These are phyloP conservation scores for Charanyca ferruginea DNA, from an alignment of 2,888 invertebrate genomes.

Conservation along the genomic window DNA sequence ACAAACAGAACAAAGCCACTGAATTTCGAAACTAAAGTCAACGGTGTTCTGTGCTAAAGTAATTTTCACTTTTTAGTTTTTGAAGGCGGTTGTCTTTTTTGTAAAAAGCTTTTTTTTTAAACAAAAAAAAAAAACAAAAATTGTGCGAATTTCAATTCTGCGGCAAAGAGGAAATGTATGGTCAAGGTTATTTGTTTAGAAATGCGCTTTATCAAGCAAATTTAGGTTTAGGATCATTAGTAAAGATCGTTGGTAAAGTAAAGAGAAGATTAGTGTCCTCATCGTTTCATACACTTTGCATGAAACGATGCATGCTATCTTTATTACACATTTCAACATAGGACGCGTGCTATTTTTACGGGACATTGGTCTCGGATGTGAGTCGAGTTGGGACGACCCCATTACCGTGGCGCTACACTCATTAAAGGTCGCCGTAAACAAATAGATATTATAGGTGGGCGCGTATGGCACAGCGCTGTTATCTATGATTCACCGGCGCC, in stretches of 20 bases:
- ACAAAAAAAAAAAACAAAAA: too few relatives aligned
- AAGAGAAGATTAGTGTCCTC: conserved; percentile 16
- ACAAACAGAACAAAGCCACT: too few relatives aligned
- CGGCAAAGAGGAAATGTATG: too few relatives aligned
- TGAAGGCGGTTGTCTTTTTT: too few relatives aligned
- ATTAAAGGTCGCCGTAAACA: conserved; percentile 88
- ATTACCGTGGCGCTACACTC: conserved; percentile 81
- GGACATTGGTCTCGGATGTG: conserved; percentile 72
- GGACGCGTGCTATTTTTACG: conserved; percentile 76
- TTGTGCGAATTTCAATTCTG: too few relatives aligned
- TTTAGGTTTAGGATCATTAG: conserved; percentile 11
- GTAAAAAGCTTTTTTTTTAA: too few relatives aligned
- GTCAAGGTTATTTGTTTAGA: too few relatives aligned
- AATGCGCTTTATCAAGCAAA: too few relatives aligned
- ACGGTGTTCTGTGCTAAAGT: too few relatives aligned
- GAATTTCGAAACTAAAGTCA: too few relatives aligned
- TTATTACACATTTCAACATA: conserved; percentile 53
- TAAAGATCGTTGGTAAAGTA: not conserved
- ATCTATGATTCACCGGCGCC: conserved; percentile 90
- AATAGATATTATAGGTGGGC: conserved; percentile 86
- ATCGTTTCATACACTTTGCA: conserved; percentile 17
- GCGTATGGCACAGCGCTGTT: conserved; percentile 83
- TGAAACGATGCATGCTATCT: conserved; percentile 29
- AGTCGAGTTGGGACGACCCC: conserved; percentile 75
- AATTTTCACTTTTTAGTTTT: too few relatives aligned